phyloP scores from a whole-genome alignment of 2,888 invertebrate genomes.

The Luperina nickerlii region DNA sequence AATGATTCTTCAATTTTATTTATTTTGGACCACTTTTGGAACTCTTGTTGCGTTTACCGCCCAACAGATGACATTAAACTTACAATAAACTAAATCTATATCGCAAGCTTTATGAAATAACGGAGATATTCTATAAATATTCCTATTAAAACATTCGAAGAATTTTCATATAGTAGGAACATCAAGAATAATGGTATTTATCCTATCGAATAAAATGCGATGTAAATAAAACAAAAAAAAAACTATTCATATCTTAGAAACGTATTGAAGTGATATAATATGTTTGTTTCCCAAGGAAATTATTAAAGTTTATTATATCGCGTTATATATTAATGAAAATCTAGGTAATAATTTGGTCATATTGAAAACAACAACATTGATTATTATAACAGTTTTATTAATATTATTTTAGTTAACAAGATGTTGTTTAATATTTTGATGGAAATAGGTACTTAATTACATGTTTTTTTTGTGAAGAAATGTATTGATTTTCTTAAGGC shows the following conservation, averaged over 20 bases:
- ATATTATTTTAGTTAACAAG: constrained; percentile 22
- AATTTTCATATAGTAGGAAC: constrained; percentile 67
- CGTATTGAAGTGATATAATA: constrained; percentile 85
- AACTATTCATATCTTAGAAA: constrained; percentile 89
- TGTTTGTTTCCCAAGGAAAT: constrained; percentile 89
- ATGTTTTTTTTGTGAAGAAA: constrained; percentile 11
- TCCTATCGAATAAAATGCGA: constrained; percentile 71
- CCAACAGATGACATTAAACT: constrained; percentile 43
- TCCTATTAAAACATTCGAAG: constrained; percentile 64
- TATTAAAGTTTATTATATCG: constrained; percentile 86
- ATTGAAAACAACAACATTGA: constrained; percentile 66
- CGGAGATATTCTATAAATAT: constrained; percentile 63
- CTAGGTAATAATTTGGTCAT: constrained; percentile 76
- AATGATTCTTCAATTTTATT: constrained; percentile 48
- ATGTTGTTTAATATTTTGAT: constrained; percentile 23
- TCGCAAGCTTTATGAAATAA: constrained; percentile 60
- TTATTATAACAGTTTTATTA: constrained; percentile 25
- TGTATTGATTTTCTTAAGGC: background rate
- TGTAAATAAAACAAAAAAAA: constrained; percentile 82
- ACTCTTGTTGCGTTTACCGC: constrained; percentile 49
- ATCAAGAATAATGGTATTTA: constrained; percentile 65
- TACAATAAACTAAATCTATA: constrained; percentile 54
- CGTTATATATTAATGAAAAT: constrained; percentile 86
- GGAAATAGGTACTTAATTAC: constrained; percentile 15
- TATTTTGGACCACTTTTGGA: constrained; percentile 51